These are phyloP conservation scores for Crypturellus undulatus DNA, from an alignment of 2,113 vertebrate genomes.

Conservation along the genomic window DNA sequence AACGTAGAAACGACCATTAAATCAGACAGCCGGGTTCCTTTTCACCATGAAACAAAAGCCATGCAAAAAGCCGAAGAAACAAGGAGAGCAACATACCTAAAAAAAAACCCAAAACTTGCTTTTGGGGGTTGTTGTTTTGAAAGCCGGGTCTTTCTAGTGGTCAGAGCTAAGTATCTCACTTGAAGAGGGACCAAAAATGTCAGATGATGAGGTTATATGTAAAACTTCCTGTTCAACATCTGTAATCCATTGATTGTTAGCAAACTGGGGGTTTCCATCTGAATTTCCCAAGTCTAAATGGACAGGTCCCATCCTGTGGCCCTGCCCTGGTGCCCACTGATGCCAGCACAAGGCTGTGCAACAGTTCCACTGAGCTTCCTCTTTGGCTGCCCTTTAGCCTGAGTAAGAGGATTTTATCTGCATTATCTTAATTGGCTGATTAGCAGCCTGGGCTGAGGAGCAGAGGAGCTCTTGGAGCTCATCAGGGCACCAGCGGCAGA, in stretches of 20 bases:
- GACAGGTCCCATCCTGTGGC: not conserved
- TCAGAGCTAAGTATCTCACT: not conserved
- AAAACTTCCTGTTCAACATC: not conserved
- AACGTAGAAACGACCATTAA: rapidly evolving
- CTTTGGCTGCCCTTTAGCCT: not conserved
- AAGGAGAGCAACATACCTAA: not conserved
- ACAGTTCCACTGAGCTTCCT: not conserved
- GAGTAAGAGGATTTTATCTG: not conserved
- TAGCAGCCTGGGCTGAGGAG: not conserved
- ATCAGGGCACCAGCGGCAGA: not conserved
- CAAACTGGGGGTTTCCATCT: not conserved
- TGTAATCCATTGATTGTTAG: not conserved
- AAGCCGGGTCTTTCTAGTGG: not conserved
- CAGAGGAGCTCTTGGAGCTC: not conserved
- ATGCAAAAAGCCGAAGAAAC: not conserved
- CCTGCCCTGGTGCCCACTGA: not conserved
- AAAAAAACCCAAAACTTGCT: not conserved
- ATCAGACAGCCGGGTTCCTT: not conserved
- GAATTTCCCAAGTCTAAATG: not conserved
- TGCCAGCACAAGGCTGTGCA: not conserved
- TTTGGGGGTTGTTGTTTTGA: not conserved
- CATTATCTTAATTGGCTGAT: not conserved
- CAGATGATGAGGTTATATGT: not conserved
- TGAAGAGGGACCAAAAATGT: not conserved
- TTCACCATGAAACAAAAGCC: rapidly evolving